These are phyloP conservation scores for Oryzias javanicus DNA, from an alignment of 2,113 vertebrate genomes.

Conservation along the genomic window DNA sequence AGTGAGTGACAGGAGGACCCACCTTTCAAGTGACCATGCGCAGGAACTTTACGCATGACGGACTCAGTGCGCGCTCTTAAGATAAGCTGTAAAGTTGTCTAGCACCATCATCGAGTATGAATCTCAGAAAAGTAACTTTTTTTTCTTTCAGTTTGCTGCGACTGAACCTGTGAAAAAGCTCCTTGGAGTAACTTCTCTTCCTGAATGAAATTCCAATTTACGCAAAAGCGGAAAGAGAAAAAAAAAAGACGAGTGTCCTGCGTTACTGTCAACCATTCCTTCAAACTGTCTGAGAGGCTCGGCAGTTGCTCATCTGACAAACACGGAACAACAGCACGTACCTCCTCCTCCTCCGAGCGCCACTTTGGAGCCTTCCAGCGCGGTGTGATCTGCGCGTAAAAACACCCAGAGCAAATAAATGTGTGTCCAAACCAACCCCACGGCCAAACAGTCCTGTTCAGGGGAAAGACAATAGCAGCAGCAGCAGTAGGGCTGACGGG, in stretches of 20 bases:
- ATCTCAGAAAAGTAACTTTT: too few species aligned
- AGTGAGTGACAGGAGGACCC: too few species aligned
- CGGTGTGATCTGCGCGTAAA: slow-evolving; percentile 27
- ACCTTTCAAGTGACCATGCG: too few species aligned
- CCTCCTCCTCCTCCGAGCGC: slow-evolving; percentile 70
- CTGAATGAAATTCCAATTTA: slow-evolving; percentile 29
- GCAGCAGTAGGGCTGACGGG: slow-evolving; percentile 40
- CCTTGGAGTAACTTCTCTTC: not conserved
- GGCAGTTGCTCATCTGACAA: slow-evolving; percentile 6
- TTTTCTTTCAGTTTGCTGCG: too few species aligned
- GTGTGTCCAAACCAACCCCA: not conserved
- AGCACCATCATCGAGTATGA: too few species aligned
- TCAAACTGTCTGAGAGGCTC: slow-evolving; percentile 2
- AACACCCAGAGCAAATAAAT: slow-evolving; percentile 5
- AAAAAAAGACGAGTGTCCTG: not conserved
- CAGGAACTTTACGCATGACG: too few species aligned
- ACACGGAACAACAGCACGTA: slow-evolving; percentile 47
- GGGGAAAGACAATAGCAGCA: slow-evolving; percentile 42
- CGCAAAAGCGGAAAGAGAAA: not conserved
- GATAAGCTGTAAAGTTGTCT: too few species aligned
- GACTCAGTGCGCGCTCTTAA: too few species aligned
- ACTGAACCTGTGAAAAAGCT: too few species aligned
- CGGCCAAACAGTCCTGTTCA: slow-evolving; percentile 5
- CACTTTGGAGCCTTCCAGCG: slow-evolving; percentile 71
- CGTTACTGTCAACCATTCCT: not conserved